phyloP scores from a whole-genome alignment of 2,113 vertebrate species.

The Neolamprologus hecqui region DNA sequence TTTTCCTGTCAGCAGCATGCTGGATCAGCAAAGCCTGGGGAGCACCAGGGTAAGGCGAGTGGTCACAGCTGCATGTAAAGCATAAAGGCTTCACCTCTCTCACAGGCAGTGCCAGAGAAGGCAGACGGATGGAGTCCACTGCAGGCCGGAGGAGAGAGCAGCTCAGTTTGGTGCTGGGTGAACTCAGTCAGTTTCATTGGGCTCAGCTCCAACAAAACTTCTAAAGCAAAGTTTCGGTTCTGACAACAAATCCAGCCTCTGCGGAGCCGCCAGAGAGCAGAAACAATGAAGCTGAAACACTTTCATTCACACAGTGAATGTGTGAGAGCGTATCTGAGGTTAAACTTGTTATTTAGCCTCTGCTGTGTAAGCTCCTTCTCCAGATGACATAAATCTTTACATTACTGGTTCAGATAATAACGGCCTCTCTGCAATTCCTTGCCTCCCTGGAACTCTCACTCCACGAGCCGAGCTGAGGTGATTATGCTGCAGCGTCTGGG shows the following conservation, averaged over 20 bases:
- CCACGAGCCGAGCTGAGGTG: not conserved
- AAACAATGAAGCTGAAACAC: not conserved
- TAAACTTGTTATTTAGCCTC: not conserved
- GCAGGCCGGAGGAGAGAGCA: not conserved
- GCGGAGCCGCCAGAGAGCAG: not conserved
- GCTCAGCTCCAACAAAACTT: not conserved
- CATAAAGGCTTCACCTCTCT: not conserved
- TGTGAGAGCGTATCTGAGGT: not conserved
- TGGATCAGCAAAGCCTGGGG: not conserved
- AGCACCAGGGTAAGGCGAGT: not conserved
- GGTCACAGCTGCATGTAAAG: not conserved
- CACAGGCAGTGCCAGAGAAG: not conserved
- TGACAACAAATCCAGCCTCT: not conserved
- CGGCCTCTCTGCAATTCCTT: not conserved
- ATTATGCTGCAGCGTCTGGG: not conserved
- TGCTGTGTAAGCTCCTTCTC: not conserved
- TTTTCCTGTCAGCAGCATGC: not conserved
- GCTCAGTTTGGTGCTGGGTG: not conserved
- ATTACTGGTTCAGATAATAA: not conserved
- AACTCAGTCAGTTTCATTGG: not conserved
- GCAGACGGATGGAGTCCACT: not conserved
- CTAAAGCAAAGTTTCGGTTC: not conserved
- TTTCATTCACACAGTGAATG: not conserved
- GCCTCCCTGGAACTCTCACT: not conserved
- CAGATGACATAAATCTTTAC: not conserved